These are phyloP conservation scores for Rachycentron canadum DNA, from an alignment of 2,797 vertebrate genomes.

Conservation along the genomic window DNA sequence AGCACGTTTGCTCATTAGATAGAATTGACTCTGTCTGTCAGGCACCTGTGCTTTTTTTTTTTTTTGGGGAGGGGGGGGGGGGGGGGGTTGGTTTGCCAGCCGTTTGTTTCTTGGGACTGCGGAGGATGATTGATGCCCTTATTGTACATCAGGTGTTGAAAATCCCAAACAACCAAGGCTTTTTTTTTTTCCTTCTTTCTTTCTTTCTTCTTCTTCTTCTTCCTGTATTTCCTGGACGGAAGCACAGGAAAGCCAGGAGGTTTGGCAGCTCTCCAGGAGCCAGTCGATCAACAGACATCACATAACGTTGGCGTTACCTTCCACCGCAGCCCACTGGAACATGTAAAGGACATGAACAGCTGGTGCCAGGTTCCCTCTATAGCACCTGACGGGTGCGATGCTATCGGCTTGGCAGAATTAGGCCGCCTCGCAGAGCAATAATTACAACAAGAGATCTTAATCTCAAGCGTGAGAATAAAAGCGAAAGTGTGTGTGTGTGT, in stretches of 20 bases:
- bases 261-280: constrained; percentile 62
- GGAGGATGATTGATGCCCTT: constrained; percentile 60
- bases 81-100: constrained; percentile 19
- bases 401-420: constrained; percentile 77
- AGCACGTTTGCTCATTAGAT: constrained; percentile 69
- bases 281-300: constrained; percentile 60
- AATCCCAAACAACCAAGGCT: constrained; percentile 43
- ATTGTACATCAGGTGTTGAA: constrained; percentile 49
- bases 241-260: not conserved
- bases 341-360: constrained; percentile 69
- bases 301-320: constrained; percentile 47
- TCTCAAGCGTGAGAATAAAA: constrained; percentile 62
- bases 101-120: constrained; percentile 48
- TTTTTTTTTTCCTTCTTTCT: constrained; percentile 15
- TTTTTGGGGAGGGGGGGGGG: constrained; percentile 1
- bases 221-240: constrained; percentile 18
- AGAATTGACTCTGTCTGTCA: constrained; percentile 62
- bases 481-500: not conserved
- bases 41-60: constrained; percentile 61
- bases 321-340: constrained; percentile 64
- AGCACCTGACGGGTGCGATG: constrained; percentile 71
- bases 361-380: constrained; percentile 60
- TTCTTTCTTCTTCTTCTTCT: not conserved
- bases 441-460: constrained; percentile 81
- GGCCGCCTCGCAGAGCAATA: constrained; percentile 68